A percentile compares a stretch with the other conserved stretches of the same genome.
phyloP scores from a whole-genome alignment of 2,113 vertebrate species.

The Otocyon megalotis region DNA sequence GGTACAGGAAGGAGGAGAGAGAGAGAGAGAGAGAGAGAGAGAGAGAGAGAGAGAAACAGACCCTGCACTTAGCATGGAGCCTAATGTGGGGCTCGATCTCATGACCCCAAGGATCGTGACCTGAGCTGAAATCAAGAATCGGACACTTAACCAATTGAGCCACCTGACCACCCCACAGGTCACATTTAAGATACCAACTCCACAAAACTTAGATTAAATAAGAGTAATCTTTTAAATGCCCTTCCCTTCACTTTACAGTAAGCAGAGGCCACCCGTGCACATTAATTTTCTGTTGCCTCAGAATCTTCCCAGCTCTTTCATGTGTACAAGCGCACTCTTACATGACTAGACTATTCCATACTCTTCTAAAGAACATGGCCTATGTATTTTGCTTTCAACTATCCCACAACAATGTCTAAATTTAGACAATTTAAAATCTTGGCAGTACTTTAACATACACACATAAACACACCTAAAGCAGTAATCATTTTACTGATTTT shows the following conservation, averaged over 20 bases:
- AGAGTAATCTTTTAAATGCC: background rate
- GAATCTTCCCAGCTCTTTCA: conserved; percentile 3
- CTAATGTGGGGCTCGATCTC: no score
- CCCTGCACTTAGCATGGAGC: background rate
- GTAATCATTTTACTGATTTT: conserved; percentile 26
- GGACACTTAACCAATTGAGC: background rate
- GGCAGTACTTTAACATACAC: background rate
- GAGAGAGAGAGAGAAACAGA: background rate
- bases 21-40: background rate
- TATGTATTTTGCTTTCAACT: conserved; percentile 2
- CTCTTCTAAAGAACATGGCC: background rate
- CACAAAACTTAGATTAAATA: background rate
- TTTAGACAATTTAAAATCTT: conserved; percentile 32
- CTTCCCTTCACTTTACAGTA: background rate
- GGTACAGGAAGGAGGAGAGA: background rate
- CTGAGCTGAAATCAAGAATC: background rate
- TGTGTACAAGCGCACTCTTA: background rate
- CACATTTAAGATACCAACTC: background rate
- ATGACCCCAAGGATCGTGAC: background rate
- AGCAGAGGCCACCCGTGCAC: background rate
- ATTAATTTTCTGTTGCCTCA: background rate
- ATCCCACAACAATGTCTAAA: background rate
- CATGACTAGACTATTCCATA: background rate
- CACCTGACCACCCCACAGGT: background rate
- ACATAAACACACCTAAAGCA: background rate